Evolutionary conservation across 2,113 vertebrate species (phyloP).

Genomic region (Neogale vison): DNA sequence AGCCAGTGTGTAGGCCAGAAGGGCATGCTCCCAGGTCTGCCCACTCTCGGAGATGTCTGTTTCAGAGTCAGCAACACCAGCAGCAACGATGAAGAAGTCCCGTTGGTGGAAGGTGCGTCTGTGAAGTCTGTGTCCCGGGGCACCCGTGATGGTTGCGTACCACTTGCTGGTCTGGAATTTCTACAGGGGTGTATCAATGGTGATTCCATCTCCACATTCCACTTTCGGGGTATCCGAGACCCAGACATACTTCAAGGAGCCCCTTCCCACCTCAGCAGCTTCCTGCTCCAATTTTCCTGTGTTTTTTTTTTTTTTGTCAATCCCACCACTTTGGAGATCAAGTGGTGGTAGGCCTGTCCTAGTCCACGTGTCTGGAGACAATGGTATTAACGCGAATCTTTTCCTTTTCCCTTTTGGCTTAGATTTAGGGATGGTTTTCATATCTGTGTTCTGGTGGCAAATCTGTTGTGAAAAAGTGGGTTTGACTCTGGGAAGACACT

Average conservation of each 20-base stretch:
- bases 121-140: not conserved
- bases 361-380: not conserved
- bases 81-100: not conserved
- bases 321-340: not conserved
- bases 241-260: not conserved
- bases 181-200: not conserved
- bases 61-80: not conserved
- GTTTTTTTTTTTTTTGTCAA: not conserved
- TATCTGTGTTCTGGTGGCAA: not conserved
- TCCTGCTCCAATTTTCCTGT: not conserved
- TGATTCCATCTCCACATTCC: rapidly evolving
- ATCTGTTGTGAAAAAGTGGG: not conserved
- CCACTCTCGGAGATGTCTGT: not conserved
- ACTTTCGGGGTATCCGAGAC: not conserved
- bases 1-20: not conserved
- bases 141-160: not conserved
- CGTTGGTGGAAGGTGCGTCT: not conserved
- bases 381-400: not conserved
- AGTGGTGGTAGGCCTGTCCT: not conserved
- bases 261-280: not conserved
- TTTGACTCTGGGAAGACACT: not conserved
- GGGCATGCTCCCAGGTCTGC: rapidly evolving
- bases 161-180: not conserved
- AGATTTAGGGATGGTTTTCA: not conserved
- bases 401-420: not conserved